These are phyloP conservation scores for Rhamphomyia laevipes DNA, from an alignment of 2,888 invertebrate genomes.

Conservation along the genomic window DNA sequence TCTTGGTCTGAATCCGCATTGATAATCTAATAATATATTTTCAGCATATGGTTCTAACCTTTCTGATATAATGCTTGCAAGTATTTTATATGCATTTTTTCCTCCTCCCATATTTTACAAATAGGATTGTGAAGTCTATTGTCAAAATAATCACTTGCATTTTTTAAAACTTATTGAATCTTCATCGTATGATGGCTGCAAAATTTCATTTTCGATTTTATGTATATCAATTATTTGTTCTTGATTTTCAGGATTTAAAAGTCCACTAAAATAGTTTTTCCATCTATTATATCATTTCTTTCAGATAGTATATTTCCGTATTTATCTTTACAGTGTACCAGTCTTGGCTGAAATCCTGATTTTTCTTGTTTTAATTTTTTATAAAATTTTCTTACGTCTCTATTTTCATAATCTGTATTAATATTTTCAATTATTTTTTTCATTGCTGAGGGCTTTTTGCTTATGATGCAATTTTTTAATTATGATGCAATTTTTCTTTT, in stretches of 20 bases:
- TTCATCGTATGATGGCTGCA: not conserved
- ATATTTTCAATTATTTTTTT: not conserved
- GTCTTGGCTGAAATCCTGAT: not conserved
- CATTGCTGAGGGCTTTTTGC: not conserved
- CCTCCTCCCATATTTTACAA: not conserved
- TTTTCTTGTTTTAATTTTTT: not conserved
- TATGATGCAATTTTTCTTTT: not conserved
- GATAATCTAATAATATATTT: not conserved
- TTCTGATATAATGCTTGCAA: not conserved
- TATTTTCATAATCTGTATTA: not conserved
- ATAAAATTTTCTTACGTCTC: not conserved
- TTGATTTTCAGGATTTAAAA: not conserved
- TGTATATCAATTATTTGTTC: not conserved
- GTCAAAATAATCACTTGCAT: not conserved
- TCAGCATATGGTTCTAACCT: not conserved
- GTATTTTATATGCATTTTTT: not conserved
- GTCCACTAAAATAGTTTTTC: not conserved
- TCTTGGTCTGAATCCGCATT: not conserved
- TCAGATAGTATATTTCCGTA: not conserved
- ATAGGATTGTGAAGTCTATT: not conserved
- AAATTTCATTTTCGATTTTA: not conserved
- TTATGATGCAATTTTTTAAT: no score
- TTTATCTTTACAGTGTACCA: not conserved
- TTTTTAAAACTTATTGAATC: constrained; percentile 1
- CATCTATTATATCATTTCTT: not conserved